phyloP scores from a whole-genome alignment of 2,113 vertebrate species.

The Chamaea fasciata region DNA sequence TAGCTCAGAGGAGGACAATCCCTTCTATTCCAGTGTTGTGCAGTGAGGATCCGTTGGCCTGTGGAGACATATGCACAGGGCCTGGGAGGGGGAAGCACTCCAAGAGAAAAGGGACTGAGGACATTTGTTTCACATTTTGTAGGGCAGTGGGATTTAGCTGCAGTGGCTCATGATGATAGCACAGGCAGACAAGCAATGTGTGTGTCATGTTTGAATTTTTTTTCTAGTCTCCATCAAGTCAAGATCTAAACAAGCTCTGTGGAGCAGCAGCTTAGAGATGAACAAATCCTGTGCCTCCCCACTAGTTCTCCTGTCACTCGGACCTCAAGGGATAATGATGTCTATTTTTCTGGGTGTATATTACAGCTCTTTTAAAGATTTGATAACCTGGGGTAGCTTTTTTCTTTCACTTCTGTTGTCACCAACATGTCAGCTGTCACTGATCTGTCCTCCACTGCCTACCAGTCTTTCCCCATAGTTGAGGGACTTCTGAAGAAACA shows the following conservation, averaged over 20 bases:
- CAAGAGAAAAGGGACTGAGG: background rate
- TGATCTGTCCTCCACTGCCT: background rate
- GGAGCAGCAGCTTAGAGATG: background rate
- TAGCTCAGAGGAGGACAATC: background rate
- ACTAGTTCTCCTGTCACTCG: background rate
- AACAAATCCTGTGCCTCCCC: background rate
- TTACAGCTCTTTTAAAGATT: background rate
- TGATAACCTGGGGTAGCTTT: background rate
- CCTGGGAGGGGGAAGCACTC: background rate
- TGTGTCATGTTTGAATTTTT: background rate
- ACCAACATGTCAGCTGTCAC: background rate
- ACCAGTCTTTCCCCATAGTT: background rate
- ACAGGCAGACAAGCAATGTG: rapidly evolving
- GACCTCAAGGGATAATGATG: background rate
- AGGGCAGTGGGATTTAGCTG: background rate
- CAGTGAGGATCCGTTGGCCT: rapidly evolving
- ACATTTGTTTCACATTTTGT: background rate
- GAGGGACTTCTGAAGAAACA: background rate
- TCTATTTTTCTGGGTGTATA: background rate
- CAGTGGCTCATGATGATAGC: background rate
- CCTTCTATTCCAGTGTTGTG: background rate
- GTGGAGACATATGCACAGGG: background rate
- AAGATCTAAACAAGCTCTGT: background rate
- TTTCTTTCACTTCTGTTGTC: background rate
- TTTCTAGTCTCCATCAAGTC: background rate